Evolutionary conservation across 92 coral and sea anemone genomes (phyloP), one percentile per base, ranked within the genome.

Genomic region (Phenganax stokvisi): DNA sequence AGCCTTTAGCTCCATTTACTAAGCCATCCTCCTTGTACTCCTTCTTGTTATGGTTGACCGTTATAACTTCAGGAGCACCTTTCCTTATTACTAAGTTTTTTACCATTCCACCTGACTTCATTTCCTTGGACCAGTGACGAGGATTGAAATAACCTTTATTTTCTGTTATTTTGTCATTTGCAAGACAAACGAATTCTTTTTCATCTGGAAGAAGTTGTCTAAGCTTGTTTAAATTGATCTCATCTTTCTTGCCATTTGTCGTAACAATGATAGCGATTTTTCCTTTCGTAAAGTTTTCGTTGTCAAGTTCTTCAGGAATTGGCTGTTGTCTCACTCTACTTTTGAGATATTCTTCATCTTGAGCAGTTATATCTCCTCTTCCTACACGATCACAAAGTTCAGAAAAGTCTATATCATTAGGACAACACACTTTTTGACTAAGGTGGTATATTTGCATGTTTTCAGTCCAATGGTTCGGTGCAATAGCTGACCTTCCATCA

Each of bases 331-430:
- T 30, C 16, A 69, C 55, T 69, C 74, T 30, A 30, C 74, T 69
- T 30, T 12, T 31, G 6, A 65, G 71, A 30, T 65, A 65, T 30
- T 65, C 31, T 65, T 65, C 71, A 2, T 65, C 71, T 65, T 65
- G 31, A 2, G 9, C 17, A 65, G 31, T 65, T 65, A 65, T 31
- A 30, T 31, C 54, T 30, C 74, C 74, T 51, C 31, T 69, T 69
- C 74, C 74, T 69, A 69, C 52, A 69, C 74, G 74, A 69, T 69
- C 74, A 69, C 74, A 69, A 69, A 69, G 74, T 69, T 69, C 47
- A 69, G 74, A 10, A 51, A 30, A 69, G 16, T 69, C 74, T 51
- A 69, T 69, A 16, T 69, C 74, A 69, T 69, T 12, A 69, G 74
- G 74, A 12, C 74, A 69, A 51, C 74, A 52, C 74, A 69, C 27